Percentiles rank a stretch among this genome's conserved stretches.
Evolutionary conservation across 2,113 vertebrate genomes (phyloP).

Genomic region (Triplophysa siluroides): DNA sequence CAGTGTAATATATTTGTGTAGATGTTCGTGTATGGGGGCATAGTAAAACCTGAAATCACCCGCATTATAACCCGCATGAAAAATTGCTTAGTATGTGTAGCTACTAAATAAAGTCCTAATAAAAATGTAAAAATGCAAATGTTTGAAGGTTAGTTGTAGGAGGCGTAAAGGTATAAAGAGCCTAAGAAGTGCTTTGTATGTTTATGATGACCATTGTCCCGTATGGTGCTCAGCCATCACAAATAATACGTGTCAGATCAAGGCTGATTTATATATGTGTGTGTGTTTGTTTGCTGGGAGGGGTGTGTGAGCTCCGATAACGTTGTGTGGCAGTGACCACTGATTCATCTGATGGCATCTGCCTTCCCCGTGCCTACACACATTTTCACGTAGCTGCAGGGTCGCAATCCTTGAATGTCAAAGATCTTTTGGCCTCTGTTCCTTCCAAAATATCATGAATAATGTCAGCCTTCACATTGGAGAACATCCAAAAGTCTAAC

Average conservation of each 20-base stretch:
- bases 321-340: constrained; percentile 78
- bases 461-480: constrained; percentile 67
- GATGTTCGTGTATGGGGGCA: constrained; percentile 9
- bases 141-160: too few relatives aligned
- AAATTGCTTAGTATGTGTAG: too few relatives aligned
- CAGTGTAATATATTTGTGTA: constrained; percentile 24
- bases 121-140: too few relatives aligned
- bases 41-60: too few relatives aligned
- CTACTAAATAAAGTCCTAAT: too few relatives aligned
- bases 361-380: constrained; percentile 37
- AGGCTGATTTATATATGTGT: constrained; percentile 18
- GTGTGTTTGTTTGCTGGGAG: constrained; percentile 66
- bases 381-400: constrained; percentile 73
- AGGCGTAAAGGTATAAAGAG: neutral
- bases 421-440: constrained; percentile 76
- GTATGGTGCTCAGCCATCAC: constrained; percentile 66
- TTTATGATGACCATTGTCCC: neutral
- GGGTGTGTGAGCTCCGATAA: constrained; percentile 53
- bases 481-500: constrained; percentile 52
- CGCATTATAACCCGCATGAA: too few relatives aligned
- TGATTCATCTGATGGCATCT: constrained; percentile 68
- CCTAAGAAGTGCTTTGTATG: neutral
- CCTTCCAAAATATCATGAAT: constrained; percentile 72
- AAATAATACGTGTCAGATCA: constrained; percentile 73
- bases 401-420: constrained; percentile 80